A percentile compares a stretch with the other conserved stretches of the same genome.
phyloP scores from a whole-genome alignment of 1,140 invertebrate genomes.

The Acromyrmex charruanus region DNA sequence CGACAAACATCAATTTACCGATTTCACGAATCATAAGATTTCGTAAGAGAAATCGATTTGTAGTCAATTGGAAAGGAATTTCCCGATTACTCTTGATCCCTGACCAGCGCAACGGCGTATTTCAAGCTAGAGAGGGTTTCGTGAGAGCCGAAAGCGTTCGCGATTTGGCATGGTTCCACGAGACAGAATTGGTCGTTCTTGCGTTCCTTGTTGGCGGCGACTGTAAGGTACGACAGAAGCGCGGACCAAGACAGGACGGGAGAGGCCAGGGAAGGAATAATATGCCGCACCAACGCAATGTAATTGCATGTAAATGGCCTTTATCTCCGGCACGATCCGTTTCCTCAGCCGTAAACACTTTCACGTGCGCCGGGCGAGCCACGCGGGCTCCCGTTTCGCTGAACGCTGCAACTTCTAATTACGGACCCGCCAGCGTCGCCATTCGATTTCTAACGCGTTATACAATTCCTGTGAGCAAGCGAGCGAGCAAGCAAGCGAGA shows the following conservation, averaged over 20 bases:
- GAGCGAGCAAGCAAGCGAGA: neutral
- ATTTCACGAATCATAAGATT: neutral
- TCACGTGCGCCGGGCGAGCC: conserved; percentile 73
- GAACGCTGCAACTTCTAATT: conserved; percentile 75
- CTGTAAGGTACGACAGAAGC: conserved; percentile 30
- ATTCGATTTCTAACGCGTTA: conserved; percentile 76
- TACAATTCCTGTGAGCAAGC: conserved; percentile 57
- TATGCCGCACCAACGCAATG: conserved; percentile 76
- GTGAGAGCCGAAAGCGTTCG: conserved; percentile 12
- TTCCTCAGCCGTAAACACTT: conserved; percentile 83
- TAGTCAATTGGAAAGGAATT: neutral
- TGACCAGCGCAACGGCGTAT: conserved; percentile 43
- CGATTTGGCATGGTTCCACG: conserved; percentile 62
- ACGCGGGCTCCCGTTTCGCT: conserved; percentile 66
- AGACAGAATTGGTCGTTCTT: conserved; percentile 5
- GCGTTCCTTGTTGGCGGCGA: neutral
- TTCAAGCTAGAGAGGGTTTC: neutral
- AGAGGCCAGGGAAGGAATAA: conserved; percentile 70
- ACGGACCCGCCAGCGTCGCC: conserved; percentile 52
- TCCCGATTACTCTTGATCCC: neutral
- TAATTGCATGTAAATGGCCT: conserved; percentile 84
- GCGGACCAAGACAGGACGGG: neutral
- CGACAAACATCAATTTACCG: neutral
- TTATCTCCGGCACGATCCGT: conserved; percentile 82
- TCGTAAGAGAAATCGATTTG: neutral